These are phyloP conservation scores for Sesamia nonagrioides DNA, from an alignment of 1,140 invertebrate species.

Conservation along the genomic window DNA sequence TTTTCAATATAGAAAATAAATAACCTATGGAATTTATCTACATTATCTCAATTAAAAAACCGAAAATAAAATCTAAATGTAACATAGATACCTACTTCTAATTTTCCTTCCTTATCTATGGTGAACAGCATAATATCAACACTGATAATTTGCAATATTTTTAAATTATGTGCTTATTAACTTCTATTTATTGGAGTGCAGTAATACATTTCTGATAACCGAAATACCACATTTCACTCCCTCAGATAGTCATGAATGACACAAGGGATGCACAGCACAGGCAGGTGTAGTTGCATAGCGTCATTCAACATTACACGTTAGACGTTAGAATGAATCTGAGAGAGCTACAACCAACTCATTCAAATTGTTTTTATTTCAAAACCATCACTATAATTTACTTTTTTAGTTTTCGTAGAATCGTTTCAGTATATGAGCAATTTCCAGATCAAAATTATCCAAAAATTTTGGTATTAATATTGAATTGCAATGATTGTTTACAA, in stretches of 20 bases:
- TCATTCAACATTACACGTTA: slow-evolving; percentile 1
- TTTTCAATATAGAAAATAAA: no score
- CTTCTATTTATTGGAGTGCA: not conserved
- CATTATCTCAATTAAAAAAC: no score
- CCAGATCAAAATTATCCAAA: not conserved
- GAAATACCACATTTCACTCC: not conserved
- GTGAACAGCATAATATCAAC: not conserved
- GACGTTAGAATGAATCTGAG: slow-evolving; percentile 19
- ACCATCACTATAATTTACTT: slow-evolving; percentile 15
- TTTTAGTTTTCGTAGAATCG: slow-evolving; percentile 11
- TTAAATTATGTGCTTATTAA: not conserved
- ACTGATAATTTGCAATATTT: not conserved
- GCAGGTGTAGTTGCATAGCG: not conserved
- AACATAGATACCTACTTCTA: not conserved
- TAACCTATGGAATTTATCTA: no score
- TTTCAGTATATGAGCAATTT: slow-evolving; percentile 21
- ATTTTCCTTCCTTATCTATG: not conserved
- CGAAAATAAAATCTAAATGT: not conserved
- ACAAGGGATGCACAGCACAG: no score
- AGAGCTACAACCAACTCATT: slow-evolving; percentile 26
- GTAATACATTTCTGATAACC: not conserved
- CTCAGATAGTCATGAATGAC: not conserved
- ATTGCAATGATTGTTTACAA: slow-evolving; percentile 62
- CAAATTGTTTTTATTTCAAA: slow-evolving; percentile 17
- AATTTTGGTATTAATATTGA: slow-evolving; percentile 19